Conservation (phyloP, 2,113 vertebrate species). For the Macquaria ambigua region DNA sequence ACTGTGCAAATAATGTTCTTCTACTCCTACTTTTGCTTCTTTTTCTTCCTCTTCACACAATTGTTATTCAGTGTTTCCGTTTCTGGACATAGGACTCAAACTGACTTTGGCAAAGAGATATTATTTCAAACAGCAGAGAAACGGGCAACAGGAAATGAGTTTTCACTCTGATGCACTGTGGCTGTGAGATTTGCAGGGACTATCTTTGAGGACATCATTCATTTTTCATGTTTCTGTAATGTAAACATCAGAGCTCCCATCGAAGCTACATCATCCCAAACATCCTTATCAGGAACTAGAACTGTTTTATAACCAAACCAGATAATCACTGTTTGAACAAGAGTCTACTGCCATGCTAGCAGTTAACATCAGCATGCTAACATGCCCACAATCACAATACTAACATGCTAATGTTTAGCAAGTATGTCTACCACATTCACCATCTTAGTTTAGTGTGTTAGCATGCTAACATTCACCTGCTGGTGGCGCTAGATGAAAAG, state of each 20-base stretch:
- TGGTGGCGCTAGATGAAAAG: not conserved
- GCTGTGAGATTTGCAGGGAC: not conserved
- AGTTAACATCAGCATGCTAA: not conserved
- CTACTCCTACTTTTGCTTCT: not conserved
- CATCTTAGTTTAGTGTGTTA: not conserved
- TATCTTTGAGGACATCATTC: conserved; percentile 21
- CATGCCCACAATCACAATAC: not conserved
- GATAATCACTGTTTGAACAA: conserved; percentile 1
- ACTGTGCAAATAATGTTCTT: conserved; percentile 19
- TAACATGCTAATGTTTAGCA: not conserved
- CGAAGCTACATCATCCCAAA: not conserved
- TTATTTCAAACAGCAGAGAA: conserved; percentile 29
- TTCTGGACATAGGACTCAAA: not conserved
- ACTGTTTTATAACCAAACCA: not conserved
- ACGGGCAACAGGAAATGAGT: conserved; percentile 17
- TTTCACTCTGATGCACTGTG: conserved; percentile 17
- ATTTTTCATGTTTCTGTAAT: conserved; percentile 45
- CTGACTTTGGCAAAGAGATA: not conserved
- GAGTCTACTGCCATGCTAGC: too few species aligned
- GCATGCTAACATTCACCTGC: not conserved
- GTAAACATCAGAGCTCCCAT: conserved; percentile 6
- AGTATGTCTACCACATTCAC: not conserved
- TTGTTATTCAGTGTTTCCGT: not conserved
- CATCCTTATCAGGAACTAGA: not conserved
- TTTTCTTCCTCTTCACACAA: not conserved